Conservation (phyloP, 1,140 invertebrate genomes). For the Pomacea maculata region DNA sequence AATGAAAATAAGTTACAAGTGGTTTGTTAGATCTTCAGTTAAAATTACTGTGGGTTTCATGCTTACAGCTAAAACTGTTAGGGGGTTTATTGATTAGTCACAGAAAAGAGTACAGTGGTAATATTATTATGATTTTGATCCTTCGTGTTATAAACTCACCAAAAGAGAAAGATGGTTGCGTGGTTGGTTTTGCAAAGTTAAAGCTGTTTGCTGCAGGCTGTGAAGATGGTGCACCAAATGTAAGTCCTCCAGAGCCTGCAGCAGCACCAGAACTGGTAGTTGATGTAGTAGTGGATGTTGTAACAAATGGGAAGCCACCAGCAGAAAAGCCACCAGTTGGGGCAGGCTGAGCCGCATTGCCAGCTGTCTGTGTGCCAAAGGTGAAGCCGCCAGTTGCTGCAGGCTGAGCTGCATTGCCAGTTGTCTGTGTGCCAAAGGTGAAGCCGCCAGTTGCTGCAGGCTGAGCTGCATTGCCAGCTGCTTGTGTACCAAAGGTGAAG, state of each 20-base stretch:
- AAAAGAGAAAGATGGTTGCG: neutral
- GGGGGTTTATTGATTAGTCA: too few species aligned
- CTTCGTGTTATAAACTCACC: neutral
- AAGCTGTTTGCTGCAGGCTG: neutral
- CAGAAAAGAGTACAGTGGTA: too few species aligned
- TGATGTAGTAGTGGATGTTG: constrained; percentile 12
- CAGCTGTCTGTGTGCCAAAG: constrained; percentile 10
- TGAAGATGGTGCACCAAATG: neutral
- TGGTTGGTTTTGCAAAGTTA: neutral
- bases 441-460: constrained; percentile 34
- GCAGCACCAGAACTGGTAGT: constrained; percentile 11
- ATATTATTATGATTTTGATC: too few species aligned
- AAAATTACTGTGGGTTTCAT: too few species aligned
- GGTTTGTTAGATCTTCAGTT: too few species aligned
- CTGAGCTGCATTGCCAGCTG: constrained; percentile 5
- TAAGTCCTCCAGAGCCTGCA: neutral
- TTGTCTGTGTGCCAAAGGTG: constrained; percentile 29
- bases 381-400: constrained; percentile 20
- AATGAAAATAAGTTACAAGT: too few species aligned
- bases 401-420: neutral
- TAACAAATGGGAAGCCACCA: constrained; percentile 8
- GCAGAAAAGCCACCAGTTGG: constrained; percentile 20
- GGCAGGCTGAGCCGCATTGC: neutral
- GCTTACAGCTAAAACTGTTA: too few species aligned
- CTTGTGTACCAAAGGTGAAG: constrained; percentile 38